Base-by-base conservation (phyloP, 2,797 vertebrate genomes). In the Scyliorhinus canicula region DNA sequence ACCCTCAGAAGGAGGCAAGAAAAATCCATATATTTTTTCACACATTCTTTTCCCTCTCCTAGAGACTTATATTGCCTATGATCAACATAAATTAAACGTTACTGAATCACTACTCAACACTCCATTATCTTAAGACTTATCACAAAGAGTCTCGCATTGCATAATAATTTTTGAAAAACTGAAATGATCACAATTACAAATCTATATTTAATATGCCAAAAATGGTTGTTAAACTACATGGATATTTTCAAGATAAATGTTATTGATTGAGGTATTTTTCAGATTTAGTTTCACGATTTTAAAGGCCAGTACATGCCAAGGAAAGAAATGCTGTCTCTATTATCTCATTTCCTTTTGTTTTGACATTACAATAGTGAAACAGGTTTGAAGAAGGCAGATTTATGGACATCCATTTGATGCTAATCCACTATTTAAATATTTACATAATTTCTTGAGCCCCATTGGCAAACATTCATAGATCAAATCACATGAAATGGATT, bases 341-440 rank as follows among this genome's bases (percentile, higher is more conserved):
- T 47, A n/a, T 74, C 47, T 69, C 67, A 88, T 88, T 63, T 91
- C n/a, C 8, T 52, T 52, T 71, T 57, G 52, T 88, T 88, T 52
- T 71, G 93, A 69, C 47, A 52, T 93, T 52, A 71, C 44, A 71
- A 93, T 69, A 52, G 31, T 47, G 14, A 11, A 65, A 40, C 26
- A 28, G 16, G 65, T 52, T 93, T 93, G 47, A 93, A 93, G 67
- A 71, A 93, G 19, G 28, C 93, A 93, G 65, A 93, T 93, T 93
- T 93, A 63, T 44, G 21, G 57, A 50, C 14, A 35, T 11, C 1
- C 67, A 93, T 93, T 50, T 71, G 47, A 52, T 71, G 26, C 65
- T 93, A 35, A 93, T 93, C 93, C 67, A 50, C 93, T 19, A 26
- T 71, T 93, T 71, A 28, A 69, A 93, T 93, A 71, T 71, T 93